Evolutionary conservation across 2,113 vertebrate species (phyloP), one percentile per base, ranked within the genome.

Genomic region (Upupa epops): DNA sequence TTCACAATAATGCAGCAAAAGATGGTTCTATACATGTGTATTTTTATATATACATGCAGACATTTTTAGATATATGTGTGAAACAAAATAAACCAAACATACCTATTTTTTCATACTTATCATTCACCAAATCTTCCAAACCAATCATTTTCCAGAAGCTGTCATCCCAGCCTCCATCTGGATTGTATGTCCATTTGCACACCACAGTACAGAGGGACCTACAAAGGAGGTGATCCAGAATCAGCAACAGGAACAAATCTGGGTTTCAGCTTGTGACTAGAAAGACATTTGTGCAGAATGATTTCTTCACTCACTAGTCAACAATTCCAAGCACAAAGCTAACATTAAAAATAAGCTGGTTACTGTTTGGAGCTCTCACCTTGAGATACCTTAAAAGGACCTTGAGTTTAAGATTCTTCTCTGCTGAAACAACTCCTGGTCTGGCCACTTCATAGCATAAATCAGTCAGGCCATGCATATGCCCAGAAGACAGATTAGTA

Each of bases 151-250:
- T 98, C 99, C 99, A 99, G 94, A 99, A 99, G 63, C 94, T 98
- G 84, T 97, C 95, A 58, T 99, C 98, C 99, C 99, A 99, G 58
- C 99, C 98, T n/a, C 94, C 96, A 55, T 98, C 97, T n/a, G 98
- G 96, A 1, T 98, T 98, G 84, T 99, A 99, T 0, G 98, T 99
- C 99, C 99, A 99, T 86, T 99, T 99, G 95, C 99, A 99, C 79
- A 99, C 98, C 80, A 99, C 92, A 12, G 99, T 99, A 81, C 99
- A 99, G 66, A 99, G 97, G 90, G 99, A 99, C 78, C 99, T 99
- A 91, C 58, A 75, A 85, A 95, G 83, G 83, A 91, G 14, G 46
- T 31, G 72, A 92, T 4, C 83, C 0, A 56, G 31, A 91, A 58
- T 31, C 25, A 95, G 83, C 11, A n/a, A 84, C 70, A 78, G 6